Evolutionary conservation across 2,113 vertebrate genomes (phyloP), one percentile per base, ranked within the genome.

Genomic region (Embiotoca jacksoni): DNA sequence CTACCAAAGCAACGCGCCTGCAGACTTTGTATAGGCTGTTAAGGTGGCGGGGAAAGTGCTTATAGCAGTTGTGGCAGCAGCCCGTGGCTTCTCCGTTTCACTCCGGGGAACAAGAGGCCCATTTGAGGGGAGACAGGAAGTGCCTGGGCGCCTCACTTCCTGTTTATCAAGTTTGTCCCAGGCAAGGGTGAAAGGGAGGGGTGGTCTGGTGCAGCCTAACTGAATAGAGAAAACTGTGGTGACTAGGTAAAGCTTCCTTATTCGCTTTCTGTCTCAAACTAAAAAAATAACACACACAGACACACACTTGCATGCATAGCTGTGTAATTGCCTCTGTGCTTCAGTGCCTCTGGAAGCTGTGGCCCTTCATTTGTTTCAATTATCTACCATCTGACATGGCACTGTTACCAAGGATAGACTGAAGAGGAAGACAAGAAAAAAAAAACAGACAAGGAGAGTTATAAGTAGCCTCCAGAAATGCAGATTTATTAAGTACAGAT

Each of bases 111-210:
- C 75, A 78, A 76, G 86, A 82, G 76, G 72, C 86, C 82, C 79
- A 68, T 84, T 91, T 85, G 63, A 78, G 77, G 82, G 77, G 80
- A 88, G 85, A 85, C 78, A 75, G 91, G 87, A 93, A 92, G 88
- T 84, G 73, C 52, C 69, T 80, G 61, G 92, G 89, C 81, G 90
- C 78, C 91, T 89, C 85, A 91, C 87, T 93, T 93, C 88, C 91
- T 93, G 89, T 92, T 90, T 90, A 75, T 87, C 2, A 39, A 78
- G 82, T 85, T 91, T 91, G 76, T 87, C 86, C 55, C 64, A 58
- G 54, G 57, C 55, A 15, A 60, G 82, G 67, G 50, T 39, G 59
- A 74, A 55, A 64, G 58, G 82, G 83, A 63, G 71, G 56, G 81
- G 36, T 13, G 72, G 81, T 78, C 64, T 85, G 55, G 47, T 56